Evolutionary conservation across 2,888 invertebrate genomes (phyloP).

Genomic region (Diarsia brunnea): DNA sequence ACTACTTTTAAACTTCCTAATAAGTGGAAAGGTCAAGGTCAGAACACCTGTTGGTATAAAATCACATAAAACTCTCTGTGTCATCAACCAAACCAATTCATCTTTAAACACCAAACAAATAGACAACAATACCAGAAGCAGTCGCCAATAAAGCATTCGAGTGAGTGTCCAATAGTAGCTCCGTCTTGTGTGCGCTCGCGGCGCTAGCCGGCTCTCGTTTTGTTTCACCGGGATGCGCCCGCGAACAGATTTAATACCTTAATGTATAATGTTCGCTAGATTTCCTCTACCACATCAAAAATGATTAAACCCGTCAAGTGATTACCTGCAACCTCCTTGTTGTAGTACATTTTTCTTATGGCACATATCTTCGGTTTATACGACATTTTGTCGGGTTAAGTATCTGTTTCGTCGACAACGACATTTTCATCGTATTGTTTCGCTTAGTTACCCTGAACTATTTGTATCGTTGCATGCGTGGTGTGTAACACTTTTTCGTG

Average conservation of each 20-base stretch:
- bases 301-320: background rate
- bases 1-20: background rate
- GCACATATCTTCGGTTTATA: background rate
- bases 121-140: constrained; percentile 33
- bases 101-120: constrained; percentile 16
- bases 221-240: constrained; percentile 66
- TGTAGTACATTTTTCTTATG: background rate
- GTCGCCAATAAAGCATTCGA: constrained; percentile 34
- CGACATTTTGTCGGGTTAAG: background rate
- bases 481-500: background rate
- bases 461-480: background rate
- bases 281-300: background rate
- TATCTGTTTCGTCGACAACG: background rate
- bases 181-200: constrained; percentile 47
- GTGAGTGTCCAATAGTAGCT: constrained; percentile 54
- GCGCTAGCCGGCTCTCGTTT: constrained; percentile 56
- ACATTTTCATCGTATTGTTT: background rate
- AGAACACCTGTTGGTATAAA: background rate
- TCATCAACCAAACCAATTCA: constrained; percentile 12
- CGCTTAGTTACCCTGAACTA: background rate
- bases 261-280: background rate
- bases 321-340: background rate
- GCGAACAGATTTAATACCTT: constrained; percentile 43
- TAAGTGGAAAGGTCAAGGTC: background rate
- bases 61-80: background rate